Percentiles rank a stretch among this genome's conserved stretches.
phyloP scores from a whole-genome alignment of 1,140 invertebrate species.

The Microvelia longipes region DNA sequence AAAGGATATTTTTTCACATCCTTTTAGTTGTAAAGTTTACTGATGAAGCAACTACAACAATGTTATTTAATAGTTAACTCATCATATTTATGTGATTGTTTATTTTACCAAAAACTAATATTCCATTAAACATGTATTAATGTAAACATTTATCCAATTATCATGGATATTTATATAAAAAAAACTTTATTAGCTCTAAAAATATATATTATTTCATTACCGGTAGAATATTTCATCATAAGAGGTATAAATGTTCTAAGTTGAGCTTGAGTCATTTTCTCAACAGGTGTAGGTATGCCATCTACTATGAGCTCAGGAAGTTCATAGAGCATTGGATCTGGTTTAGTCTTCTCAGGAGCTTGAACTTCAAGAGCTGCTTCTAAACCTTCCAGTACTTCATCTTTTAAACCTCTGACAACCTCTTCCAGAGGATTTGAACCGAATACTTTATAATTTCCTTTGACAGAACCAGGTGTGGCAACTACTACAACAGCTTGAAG shows the following conservation, averaged over 20 bases:
- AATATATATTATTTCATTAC: too few species aligned
- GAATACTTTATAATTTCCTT: constrained; percentile 89
- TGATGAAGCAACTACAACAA: too few species aligned
- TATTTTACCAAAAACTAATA: too few species aligned
- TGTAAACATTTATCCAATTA: too few species aligned
- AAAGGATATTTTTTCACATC: too few species aligned
- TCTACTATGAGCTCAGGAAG: constrained; percentile 49
- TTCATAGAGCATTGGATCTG: constrained; percentile 85
- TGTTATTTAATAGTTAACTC: too few species aligned
- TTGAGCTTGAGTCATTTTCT: constrained; percentile 98
- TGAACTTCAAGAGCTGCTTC: constrained; percentile 83
- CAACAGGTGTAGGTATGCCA: constrained; percentile 91
- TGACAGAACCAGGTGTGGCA: constrained; percentile 85
- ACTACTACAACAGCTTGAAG: constrained; percentile 92
- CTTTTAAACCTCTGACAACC: constrained; percentile 43
- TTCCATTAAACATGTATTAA: too few species aligned
- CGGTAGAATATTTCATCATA: constrained; percentile 94
- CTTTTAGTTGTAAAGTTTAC: too few species aligned
- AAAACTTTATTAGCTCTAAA: too few species aligned
- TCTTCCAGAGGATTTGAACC: constrained; percentile 91
- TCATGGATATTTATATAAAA: too few species aligned
- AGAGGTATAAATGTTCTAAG: constrained; percentile 88
- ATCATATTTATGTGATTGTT: too few species aligned
- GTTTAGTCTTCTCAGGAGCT: constrained; percentile 76
- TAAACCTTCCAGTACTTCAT: constrained; percentile 28